These are phyloP conservation scores for Polyploca ridens DNA, from an alignment of 2,888 invertebrate genomes.

Conservation along the genomic window DNA sequence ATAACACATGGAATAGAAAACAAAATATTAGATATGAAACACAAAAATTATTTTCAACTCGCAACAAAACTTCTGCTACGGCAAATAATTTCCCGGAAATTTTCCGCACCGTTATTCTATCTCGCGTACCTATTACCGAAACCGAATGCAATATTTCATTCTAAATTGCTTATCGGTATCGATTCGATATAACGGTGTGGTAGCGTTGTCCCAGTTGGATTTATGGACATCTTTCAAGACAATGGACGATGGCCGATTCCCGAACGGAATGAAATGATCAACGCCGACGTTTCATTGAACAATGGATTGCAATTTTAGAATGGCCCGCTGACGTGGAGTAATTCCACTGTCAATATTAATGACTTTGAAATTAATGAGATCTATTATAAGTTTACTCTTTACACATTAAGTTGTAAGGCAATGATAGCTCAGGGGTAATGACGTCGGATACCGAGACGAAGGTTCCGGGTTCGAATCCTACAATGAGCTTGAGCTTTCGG, in stretches of 20 bases:
- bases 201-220: conserved; percentile 34
- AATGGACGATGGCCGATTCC: conserved; percentile 30
- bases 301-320: conserved; percentile 56
- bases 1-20: neutral
- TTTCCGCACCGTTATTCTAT: conserved; percentile 1
- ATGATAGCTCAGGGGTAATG: too few species aligned
- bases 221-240: conserved; percentile 44
- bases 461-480: too few species aligned
- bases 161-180: conserved; percentile 25
- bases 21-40: neutral
- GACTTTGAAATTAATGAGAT: conserved; percentile 25
- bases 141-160: conserved; percentile 19
- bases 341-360: conserved; percentile 44
- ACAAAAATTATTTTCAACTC: neutral
- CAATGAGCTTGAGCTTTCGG: too few species aligned
- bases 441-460: too few species aligned
- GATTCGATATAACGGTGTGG: conserved; percentile 23
- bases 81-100: neutral
- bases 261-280: conserved; percentile 53
- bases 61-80: neutral
- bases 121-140: neutral
- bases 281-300: conserved; percentile 38
- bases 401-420: too few species aligned
- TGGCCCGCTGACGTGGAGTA: conserved; percentile 37
- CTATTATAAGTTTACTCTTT: too few species aligned